Evolutionary conservation across 2,113 vertebrate species (phyloP).

Genomic region (Dinomys branickii): DNA sequence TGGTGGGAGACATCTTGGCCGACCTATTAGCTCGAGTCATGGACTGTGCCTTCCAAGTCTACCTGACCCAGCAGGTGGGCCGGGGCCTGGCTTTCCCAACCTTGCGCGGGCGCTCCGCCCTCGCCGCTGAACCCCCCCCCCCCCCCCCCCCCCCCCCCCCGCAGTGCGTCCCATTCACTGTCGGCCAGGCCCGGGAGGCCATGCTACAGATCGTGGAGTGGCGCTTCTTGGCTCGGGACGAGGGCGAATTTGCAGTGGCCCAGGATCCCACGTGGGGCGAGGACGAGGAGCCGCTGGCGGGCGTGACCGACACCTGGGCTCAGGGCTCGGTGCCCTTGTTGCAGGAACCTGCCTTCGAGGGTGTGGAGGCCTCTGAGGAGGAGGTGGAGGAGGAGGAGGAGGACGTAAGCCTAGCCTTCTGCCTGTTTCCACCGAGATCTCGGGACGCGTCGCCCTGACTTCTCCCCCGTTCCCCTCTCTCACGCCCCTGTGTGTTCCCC

Average conservation of each 20-base stretch:
- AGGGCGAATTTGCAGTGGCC: conserved; percentile 80
- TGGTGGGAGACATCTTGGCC: conserved; percentile 83
- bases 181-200: conserved; percentile 84
- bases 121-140: not conserved
- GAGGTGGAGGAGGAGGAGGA: conserved; percentile 74
- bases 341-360: not conserved
- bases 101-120: not conserved
- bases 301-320: conserved; percentile 85
- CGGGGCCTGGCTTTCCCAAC: not conserved
- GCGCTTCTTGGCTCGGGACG: conserved; percentile 86
- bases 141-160: not conserved
- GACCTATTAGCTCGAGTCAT: conserved; percentile 84
- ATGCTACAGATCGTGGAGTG: conserved; percentile 85
- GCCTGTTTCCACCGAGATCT: not conserved
- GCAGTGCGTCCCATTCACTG: conserved; percentile 87
- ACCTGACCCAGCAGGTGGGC: conserved; percentile 86
- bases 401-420: conserved; percentile 64
- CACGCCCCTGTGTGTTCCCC: not conserved
- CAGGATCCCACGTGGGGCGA: conserved; percentile 84
- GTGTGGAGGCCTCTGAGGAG: not conserved
- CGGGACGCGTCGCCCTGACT: not conserved
- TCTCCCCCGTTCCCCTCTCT: not conserved
- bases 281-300: conserved; percentile 86
- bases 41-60: conserved; percentile 78
- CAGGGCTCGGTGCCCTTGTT: conserved; percentile 84